A percentile compares a stretch with the other conserved stretches of the same genome.
These are phyloP conservation scores for Stratiomys singularior DNA, from an alignment of 2,888 invertebrate genomes.

Conservation along the genomic window DNA sequence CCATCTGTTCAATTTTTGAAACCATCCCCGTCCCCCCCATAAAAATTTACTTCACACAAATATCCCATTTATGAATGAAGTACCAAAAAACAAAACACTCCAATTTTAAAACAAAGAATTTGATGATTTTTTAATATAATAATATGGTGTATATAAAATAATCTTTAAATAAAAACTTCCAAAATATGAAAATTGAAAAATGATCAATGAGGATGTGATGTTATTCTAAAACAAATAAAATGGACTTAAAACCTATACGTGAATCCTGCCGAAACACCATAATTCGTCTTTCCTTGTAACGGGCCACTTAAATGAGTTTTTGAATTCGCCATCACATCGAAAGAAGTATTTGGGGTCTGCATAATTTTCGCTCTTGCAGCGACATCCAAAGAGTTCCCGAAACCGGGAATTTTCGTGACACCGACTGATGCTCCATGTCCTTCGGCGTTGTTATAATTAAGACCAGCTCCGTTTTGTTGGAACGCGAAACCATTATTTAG, in stretches of 20 bases:
- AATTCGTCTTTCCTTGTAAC: conserved; percentile 54
- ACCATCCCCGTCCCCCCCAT: no score
- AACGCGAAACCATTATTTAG: conserved; percentile 54
- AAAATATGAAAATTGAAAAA: no score
- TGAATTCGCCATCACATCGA: conserved; percentile 57
- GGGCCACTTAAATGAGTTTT: conserved; percentile 56
- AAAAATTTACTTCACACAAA: no score
- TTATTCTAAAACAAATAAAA: no score
- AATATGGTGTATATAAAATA: no score
- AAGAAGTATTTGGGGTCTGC: conserved; percentile 56
- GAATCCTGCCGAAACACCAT: conserved; percentile 55
- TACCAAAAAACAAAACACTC: no score
- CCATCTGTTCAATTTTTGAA: no score
- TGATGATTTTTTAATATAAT: no score
- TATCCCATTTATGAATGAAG: no score
- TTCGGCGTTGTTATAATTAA: conserved; percentile 54
- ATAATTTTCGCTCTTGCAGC: conserved; percentile 57
- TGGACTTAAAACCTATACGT: conserved; percentile 54
- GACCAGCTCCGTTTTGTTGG: conserved; percentile 57
- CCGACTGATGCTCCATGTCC: conserved; percentile 58
- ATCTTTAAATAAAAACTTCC: no score
- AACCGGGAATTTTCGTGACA: conserved; percentile 56
- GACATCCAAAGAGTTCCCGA: conserved; percentile 55
- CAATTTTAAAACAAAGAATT: no score
- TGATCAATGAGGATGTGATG: no score